These are phyloP conservation scores for Mobula hypostoma DNA, from an alignment of 2,113 vertebrate species.

Conservation along the genomic window DNA sequence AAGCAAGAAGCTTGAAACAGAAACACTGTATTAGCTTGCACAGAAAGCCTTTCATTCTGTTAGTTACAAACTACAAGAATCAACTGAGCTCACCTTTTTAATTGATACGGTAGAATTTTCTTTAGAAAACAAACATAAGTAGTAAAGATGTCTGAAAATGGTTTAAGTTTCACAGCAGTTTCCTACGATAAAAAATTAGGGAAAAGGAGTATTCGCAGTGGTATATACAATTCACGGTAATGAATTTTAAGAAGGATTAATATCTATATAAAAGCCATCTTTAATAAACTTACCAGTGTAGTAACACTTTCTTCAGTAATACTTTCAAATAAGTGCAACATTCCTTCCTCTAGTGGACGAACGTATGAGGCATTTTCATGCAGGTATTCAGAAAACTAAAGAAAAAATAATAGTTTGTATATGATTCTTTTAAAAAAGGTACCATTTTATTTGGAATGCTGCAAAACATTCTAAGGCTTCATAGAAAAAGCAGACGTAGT, in stretches of 20 bases:
- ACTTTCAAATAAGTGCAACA: slow-evolving; percentile 82
- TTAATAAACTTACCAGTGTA: slow-evolving; percentile 68
- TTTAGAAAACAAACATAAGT: slow-evolving; percentile 81
- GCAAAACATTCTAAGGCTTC: no score
- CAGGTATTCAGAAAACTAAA: slow-evolving; percentile 85
- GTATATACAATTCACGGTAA: slow-evolving; percentile 33
- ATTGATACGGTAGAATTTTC: slow-evolving; percentile 95
- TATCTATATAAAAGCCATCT: neutral
- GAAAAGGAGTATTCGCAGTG: slow-evolving; percentile 39
- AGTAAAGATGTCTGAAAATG: slow-evolving; percentile 78
- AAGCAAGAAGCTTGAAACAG: neutral
- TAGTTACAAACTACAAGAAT: slow-evolving; percentile 42
- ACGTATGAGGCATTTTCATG: slow-evolving; percentile 91
- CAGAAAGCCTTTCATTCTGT: neutral
- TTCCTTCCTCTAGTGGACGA: slow-evolving; percentile 92
- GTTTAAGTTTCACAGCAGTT: slow-evolving; percentile 82
- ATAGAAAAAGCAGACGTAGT: neutral
- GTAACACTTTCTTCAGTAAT: slow-evolving; percentile 93
- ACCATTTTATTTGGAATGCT: neutral
- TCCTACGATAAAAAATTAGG: slow-evolving; percentile 62
- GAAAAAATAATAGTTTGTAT: neutral
- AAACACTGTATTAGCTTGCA: no score
- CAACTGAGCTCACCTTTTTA: slow-evolving; percentile 77
- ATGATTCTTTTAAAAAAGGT: neutral
- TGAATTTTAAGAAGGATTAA: no score